A percentile compares a stretch with the other conserved stretches of the same genome.
Evolutionary conservation across 2,888 invertebrate species (phyloP).

Genomic region (Hemicrepidius hirtus): DNA sequence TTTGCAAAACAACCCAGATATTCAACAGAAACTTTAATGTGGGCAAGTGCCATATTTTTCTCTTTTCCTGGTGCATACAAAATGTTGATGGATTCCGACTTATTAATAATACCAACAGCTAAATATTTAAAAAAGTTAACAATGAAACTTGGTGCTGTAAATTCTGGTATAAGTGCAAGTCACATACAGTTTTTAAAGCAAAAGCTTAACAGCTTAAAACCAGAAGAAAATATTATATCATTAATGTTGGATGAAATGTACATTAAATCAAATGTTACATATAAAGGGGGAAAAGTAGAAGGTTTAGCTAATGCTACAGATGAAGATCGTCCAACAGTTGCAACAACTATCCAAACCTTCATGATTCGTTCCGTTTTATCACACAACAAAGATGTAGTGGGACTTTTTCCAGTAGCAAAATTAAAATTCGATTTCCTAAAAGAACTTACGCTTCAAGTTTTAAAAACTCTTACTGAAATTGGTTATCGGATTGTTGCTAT

Average conservation of each 20-base stretch:
- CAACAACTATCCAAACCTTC: not conserved
- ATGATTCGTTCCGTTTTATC: not conserved
- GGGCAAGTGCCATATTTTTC: not conserved
- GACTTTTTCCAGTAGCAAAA: conserved; percentile 7
- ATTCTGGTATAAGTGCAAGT: not conserved
- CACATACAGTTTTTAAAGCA: not conserved
- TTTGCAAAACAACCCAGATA: not conserved
- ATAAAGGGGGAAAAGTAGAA: not conserved
- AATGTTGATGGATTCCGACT: not conserved
- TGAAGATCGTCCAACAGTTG: not conserved
- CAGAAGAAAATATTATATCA: not conserved
- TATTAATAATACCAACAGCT: not conserved
- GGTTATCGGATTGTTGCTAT: not conserved
- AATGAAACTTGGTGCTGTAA: not conserved
- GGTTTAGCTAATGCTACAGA: not conserved
- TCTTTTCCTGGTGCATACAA: conserved; percentile 3
- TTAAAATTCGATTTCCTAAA: not conserved
- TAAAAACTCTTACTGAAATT: not conserved
- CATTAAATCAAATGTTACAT: not conserved
- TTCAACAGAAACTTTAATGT: not conserved
- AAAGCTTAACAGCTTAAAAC: not conserved
- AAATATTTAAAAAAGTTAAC: not conserved
- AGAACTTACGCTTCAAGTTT: not conserved
- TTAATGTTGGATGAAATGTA: conserved; percentile 2
- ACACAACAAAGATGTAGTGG: no score